Conservation (phyloP, 1,140 invertebrate species). For the Capitella teleta region DNA sequence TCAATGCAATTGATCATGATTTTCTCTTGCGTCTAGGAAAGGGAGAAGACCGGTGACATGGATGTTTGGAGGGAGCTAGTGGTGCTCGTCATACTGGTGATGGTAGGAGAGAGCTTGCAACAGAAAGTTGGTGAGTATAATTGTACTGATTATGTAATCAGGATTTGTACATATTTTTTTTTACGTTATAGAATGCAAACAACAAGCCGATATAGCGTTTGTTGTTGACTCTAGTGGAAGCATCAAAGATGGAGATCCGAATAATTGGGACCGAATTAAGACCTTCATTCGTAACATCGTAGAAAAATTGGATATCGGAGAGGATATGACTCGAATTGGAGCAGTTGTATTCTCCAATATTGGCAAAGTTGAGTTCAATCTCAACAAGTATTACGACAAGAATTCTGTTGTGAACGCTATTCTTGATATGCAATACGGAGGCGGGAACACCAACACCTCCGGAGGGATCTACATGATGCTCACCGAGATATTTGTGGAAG, state of each 20-base stretch:
- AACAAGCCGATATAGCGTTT: conserved; percentile 8
- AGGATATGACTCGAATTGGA: not conserved
- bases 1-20: too few relatives aligned
- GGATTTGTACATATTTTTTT: too few relatives aligned
- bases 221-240: conserved; percentile 12
- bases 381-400: not conserved
- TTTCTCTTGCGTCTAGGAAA: too few relatives aligned
- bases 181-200: not conserved
- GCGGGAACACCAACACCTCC: conserved; percentile 8
- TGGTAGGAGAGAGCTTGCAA: too few relatives aligned
- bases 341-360: conserved; percentile 6
- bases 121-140: too few relatives aligned
- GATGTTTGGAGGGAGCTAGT: too few relatives aligned
- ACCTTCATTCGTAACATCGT: conserved; percentile 1
- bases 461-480: conserved; percentile 2
- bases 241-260: conserved; percentile 10
- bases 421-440: not conserved
- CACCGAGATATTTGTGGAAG: not conserved
- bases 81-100: too few relatives aligned
- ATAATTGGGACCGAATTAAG: conserved; percentile 1
- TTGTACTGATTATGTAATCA: too few relatives aligned
- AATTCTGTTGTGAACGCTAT: too few relatives aligned
- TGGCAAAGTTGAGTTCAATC: not conserved
- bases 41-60: too few relatives aligned
- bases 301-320: not conserved